Conservation (phyloP, 2,888 invertebrate species). For the Cynaeus angustus region DNA sequence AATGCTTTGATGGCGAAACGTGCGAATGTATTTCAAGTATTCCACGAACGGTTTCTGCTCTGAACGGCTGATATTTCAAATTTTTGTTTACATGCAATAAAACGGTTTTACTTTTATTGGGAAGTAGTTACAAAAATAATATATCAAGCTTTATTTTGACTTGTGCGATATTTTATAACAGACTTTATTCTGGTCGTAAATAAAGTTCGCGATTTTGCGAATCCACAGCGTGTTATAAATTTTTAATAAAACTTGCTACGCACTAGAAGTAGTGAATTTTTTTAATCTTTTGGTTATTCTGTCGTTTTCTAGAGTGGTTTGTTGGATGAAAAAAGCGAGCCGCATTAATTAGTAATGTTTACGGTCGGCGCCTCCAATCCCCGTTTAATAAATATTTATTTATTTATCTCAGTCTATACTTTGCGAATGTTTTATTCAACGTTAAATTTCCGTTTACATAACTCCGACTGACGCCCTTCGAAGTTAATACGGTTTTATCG, state of each 20-base stretch:
- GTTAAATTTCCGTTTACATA: slow-evolving; percentile 4
- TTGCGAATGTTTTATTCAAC: background rate
- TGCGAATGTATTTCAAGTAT: too few relatives aligned
- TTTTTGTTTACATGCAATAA: slow-evolving; percentile 1
- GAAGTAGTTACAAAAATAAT: background rate
- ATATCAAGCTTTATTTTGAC: background rate
- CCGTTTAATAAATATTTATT: slow-evolving; percentile 1
- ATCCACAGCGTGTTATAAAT: background rate
- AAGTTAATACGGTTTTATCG: slow-evolving; percentile 6
- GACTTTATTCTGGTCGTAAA: background rate
- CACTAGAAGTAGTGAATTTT: background rate
- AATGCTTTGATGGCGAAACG: too few relatives aligned
- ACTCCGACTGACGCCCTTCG: background rate
- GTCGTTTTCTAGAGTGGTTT: background rate
- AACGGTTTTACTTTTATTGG: background rate
- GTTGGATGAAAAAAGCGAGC: too few relatives aligned
- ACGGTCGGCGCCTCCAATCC: background rate
- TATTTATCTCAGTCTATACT: background rate
- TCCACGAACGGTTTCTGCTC: too few relatives aligned
- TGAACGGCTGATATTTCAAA: background rate
- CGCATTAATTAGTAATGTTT: background rate
- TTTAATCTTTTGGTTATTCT: too few relatives aligned
- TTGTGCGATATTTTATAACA: background rate
- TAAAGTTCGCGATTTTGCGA: too few relatives aligned
- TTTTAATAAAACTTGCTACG: background rate